These are phyloP conservation scores for Patella pellucida DNA, from an alignment of 2,888 invertebrate genomes.

Conservation along the genomic window DNA sequence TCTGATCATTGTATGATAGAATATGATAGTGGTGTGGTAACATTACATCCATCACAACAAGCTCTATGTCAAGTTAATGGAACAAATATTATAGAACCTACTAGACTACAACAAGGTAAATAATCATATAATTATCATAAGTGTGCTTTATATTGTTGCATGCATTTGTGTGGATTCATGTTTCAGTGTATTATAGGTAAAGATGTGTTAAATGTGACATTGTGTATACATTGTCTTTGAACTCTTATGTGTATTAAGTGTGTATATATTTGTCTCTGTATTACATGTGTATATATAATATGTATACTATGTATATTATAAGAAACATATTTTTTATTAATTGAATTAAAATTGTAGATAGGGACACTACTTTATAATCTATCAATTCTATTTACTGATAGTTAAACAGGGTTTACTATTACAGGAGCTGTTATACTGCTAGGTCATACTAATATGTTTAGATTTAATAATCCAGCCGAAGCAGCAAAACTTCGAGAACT, in stretches of 20 bases:
- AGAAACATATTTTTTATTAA: too few relatives aligned
- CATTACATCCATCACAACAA: conserved; percentile 49
- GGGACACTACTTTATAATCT: too few relatives aligned
- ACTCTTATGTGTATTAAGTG: too few relatives aligned
- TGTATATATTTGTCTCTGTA: neutral
- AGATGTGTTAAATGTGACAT: too few relatives aligned
- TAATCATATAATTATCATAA: too few relatives aligned
- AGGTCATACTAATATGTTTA: conserved; percentile 67
- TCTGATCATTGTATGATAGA: conserved; percentile 61
- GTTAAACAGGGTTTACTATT: conserved; percentile 5
- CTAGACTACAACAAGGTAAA: conserved; percentile 62
- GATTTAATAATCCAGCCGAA: conserved; percentile 68
- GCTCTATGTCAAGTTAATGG: conserved; percentile 65
- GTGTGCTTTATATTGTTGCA: too few relatives aligned
- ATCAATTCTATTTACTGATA: neutral
- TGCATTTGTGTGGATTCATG: too few relatives aligned
- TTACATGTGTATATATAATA: neutral
- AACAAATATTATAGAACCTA: conserved; percentile 47
- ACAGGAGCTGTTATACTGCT: conserved; percentile 74
- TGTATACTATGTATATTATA: neutral
- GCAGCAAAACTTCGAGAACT: conserved; percentile 61
- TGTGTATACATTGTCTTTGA: too few relatives aligned
- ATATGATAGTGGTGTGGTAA: conserved; percentile 50
- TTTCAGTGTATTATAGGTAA: too few relatives aligned
- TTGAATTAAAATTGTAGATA: too few relatives aligned